Evolutionary conservation across 2,113 vertebrate species (phyloP).

Genomic region (Hippocampus abdominalis): DNA sequence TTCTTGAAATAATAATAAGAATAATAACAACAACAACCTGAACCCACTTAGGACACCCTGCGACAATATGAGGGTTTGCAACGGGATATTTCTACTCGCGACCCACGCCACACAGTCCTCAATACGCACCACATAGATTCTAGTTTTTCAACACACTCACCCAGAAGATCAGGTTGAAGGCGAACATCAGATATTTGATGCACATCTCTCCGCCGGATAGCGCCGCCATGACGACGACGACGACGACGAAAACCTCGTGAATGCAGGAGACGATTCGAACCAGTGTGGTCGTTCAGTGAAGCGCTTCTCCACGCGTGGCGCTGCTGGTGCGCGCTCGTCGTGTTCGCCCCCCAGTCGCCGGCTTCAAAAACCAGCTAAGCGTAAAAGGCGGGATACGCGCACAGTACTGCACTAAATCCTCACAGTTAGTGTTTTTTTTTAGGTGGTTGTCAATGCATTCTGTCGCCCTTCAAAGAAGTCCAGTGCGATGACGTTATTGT

Average conservation of each 20-base stretch:
- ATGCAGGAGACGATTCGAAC: constrained; percentile 1
- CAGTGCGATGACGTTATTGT: neutral
- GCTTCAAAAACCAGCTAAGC: neutral
- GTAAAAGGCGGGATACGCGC: neutral
- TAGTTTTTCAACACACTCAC: constrained; percentile 70
- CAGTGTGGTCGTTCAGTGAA: neutral
- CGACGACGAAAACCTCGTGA: neutral
- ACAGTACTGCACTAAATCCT: neutral
- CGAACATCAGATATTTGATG: constrained; percentile 92
- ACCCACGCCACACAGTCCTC: constrained; percentile 6
- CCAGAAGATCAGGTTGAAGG: constrained; percentile 93
- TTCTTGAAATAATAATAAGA: neutral
- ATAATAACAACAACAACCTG: neutral
- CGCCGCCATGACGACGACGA: constrained; percentile 62
- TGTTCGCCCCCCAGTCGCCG: constrained; percentile 49
- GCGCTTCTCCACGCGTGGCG: constrained; percentile 46
- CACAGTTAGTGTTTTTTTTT: neutral
- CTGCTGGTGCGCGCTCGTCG: constrained; percentile 51
- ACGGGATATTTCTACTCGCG: constrained; percentile 13
- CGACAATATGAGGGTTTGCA: neutral
- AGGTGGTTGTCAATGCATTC: neutral
- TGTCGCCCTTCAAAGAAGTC: neutral
- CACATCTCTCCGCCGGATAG: constrained; percentile 90
- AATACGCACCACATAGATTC: neutral
- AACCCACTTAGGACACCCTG: neutral